Evolutionary conservation across 2,888 invertebrate genomes (phyloP), one percentile per base, ranked within the genome.

Genomic region (Drosophila anomalata): DNA sequence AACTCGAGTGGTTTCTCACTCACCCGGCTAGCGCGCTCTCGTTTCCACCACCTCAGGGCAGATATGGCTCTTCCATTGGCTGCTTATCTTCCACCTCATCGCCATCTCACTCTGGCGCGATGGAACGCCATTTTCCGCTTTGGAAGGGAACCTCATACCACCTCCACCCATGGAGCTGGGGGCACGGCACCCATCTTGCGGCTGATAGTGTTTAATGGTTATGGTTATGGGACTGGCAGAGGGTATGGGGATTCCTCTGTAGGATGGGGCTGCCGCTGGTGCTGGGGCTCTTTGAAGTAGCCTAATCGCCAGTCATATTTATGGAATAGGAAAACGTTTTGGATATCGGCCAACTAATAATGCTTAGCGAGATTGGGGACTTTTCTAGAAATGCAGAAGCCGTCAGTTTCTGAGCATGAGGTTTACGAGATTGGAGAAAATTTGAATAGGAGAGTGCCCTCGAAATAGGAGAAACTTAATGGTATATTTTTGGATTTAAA

Each of bases 141-240:
- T 54, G 53, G 54, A 6, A 53, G 54, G 53, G 53, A 53, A 9
- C 54, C 65, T 54, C 47, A 29, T 55, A 62, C 52, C 44, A 62
- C 52, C 44, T 52, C 51, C 29, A 14, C 14, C 12, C 22, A 26
- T 60, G 50, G 41, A 50, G 24, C 48, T 29, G 41, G 65, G 58
- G 51, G 67, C 57, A 77, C 78, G 80, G 79, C 73, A 67, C 77
- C 73, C 85, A 79, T 84, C 76, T 76, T 84, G 66, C 24, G 44
- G 62, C 61, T 73, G 77, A 85, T 79, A 76, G 59, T 56, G 68
- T 63, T 59, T 56, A 73, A 73, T 71, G 76, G 63, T 51, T 36
- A 53, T 62, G 60, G 63, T 26, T 42, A 42, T 56, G 57, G 47
- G 55, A 24, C 41, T 17, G 47, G n/a, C 31, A 4, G n/a, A 5